These are phyloP conservation scores for Epizoanthus illoricatus DNA, from an alignment of 92 coral and sea anemone genomes.

Conservation along the genomic window DNA sequence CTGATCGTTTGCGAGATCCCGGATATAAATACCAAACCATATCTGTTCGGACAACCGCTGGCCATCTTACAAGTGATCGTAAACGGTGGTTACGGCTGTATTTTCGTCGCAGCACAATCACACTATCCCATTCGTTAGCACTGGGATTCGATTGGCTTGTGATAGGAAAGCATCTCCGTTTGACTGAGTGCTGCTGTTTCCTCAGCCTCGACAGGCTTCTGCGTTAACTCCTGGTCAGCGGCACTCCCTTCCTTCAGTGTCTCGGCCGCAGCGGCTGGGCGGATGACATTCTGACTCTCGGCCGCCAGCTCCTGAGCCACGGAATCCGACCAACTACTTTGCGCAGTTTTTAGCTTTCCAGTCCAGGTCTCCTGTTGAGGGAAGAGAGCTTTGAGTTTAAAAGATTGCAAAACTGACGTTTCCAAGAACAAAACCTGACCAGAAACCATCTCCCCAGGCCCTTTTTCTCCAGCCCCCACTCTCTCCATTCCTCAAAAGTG, in stretches of 20 bases:
- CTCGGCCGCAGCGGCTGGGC: conserved; percentile 38
- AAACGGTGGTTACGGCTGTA: no score
- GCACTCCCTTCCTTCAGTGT: conserved; percentile 38
- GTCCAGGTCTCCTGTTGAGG: conserved; percentile 87
- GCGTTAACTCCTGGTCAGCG: conserved; percentile 45
- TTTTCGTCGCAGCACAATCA: background rate
- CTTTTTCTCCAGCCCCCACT: background rate
- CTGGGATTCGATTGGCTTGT: conserved; percentile 81
- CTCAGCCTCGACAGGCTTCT: conserved; percentile 47
- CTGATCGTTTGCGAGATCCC: no score
- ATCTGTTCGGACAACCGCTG: background rate
- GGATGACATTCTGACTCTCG: conserved; percentile 61
- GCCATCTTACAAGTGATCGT: background rate
- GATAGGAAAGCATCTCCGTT: conserved; percentile 61
- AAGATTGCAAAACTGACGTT: no score
- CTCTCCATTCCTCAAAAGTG: background rate
- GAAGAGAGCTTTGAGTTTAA: background rate
- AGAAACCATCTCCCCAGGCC: background rate
- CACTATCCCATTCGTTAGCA: conserved; percentile 41
- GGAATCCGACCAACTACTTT: conserved; percentile 88
- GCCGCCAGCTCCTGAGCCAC: conserved; percentile 81
- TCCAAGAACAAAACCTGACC: no score
- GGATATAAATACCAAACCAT: no score
- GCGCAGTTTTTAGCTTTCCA: conserved; percentile 82
- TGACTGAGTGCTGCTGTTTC: conserved; percentile 58